Base-by-base conservation (phyloP, 23 tunicate species). In the Trididemnum clinides region DNA sequence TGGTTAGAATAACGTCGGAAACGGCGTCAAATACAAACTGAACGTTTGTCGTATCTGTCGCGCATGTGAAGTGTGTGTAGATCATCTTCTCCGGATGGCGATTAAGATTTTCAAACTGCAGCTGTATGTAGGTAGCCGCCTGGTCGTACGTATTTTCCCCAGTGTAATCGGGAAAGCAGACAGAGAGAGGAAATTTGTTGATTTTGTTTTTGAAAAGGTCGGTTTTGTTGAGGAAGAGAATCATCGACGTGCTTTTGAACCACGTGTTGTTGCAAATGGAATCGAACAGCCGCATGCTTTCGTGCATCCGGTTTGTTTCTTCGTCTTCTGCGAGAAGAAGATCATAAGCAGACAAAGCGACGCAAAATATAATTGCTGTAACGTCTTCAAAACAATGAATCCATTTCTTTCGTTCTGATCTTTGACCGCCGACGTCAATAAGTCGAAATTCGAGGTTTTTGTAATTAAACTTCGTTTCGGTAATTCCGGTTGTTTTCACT, bases 401-500 rank as follows among this genome's bases (percentile, higher is more conserved):
- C 98, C 98, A 95, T 66, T 95, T 95, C 57, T 89, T 89, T 28
- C 98, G 58, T 34, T 95, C 98, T 28, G 98, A 85, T 31, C 98
- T 83, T 34, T 95, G 98, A 27, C 98, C 98, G 1, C 93, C 98
- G 50, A 95, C 98, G 79, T 95, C 98, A 64, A 88, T 88, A 58
- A 95, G 34, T 10, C 90, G 89, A 70, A 95, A 95, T 27, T 86
- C 90, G 1, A 82, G 83, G 70, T 91, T 82, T 64, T 96, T 96
- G 78, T 88, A 96, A 39, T 92, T 80, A 58, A 97, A 97, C 50
- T 54, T 86, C 20, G 97, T 97, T 81, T 97, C 99, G 35, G 96
- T 94, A 49, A 97, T 92, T 19, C 99, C 99, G n/a, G 99, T 97
- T 1, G 99, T 97, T 81, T 97, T 97, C 0, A 97, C 99, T 72